phyloP scores from a whole-genome alignment of 2,888 invertebrate species.

The Melanophora roralis region DNA sequence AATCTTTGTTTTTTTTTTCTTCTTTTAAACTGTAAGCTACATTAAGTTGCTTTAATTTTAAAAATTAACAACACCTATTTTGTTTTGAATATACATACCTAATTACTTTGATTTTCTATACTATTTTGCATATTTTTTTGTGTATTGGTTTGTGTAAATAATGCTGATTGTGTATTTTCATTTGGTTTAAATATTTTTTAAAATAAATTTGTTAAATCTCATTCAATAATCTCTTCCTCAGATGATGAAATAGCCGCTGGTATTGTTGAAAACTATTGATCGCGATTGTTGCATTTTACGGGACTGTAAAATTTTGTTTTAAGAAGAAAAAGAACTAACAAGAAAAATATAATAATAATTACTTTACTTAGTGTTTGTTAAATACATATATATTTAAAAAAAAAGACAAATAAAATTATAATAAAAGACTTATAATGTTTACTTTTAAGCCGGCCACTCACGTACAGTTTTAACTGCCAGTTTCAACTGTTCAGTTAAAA shows the following conservation, averaged over 20 bases:
- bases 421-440: too few relatives aligned
- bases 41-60: constrained; percentile 51
- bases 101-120: constrained; percentile 54
- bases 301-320: constrained; percentile 72
- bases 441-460: neutral
- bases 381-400: neutral
- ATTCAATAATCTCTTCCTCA: constrained; percentile 77
- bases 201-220: constrained; percentile 78
- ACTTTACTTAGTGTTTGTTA: too few relatives aligned
- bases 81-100: constrained; percentile 40
- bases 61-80: constrained; percentile 63
- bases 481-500: neutral
- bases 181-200: constrained; percentile 65
- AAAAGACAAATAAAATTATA: too few relatives aligned
- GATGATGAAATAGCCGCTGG: constrained; percentile 80
- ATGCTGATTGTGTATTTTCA: constrained; percentile 28
- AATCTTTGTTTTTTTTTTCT: constrained; percentile 36
- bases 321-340: constrained; percentile 44
- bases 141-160: constrained; percentile 16
- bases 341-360: too few relatives aligned
- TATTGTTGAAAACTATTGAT: constrained; percentile 82
- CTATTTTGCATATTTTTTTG: constrained; percentile 7
- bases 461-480: neutral
- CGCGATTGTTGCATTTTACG: constrained; percentile 78
- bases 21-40: constrained; percentile 24